Evolutionary conservation across 2,113 vertebrate genomes (phyloP).

Genomic region (Limnothrissa miodon): DNA sequence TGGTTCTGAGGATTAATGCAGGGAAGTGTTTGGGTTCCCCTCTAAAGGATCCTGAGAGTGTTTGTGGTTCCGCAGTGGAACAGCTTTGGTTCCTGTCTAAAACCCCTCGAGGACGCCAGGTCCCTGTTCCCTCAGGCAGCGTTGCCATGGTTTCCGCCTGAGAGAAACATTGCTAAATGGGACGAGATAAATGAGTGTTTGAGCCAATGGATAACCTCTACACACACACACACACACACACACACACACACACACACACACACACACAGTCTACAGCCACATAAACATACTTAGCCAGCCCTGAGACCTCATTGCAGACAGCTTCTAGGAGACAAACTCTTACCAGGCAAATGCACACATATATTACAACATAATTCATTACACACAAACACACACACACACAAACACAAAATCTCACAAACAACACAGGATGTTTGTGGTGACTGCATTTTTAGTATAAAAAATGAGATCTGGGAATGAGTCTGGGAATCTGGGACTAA

Average conservation of each 20-base stretch:
- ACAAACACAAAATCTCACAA: background rate
- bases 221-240: slow-evolving; percentile 8
- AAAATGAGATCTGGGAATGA: no score
- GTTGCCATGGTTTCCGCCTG: slow-evolving; percentile 9
- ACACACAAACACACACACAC: background rate
- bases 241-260: slow-evolving; percentile 6
- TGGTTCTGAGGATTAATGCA: no score
- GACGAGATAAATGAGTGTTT: slow-evolving; percentile 12
- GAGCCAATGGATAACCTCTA: background rate
- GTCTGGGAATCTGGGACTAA: no score
- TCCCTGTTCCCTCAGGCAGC: background rate
- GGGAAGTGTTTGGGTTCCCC: background rate
- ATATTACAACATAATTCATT: background rate
- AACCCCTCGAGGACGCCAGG: background rate
- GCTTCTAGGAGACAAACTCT: background rate
- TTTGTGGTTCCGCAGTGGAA: background rate
- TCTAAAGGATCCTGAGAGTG: background rate
- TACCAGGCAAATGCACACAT: background rate
- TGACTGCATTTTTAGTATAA: no score
- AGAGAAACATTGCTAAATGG: slow-evolving; percentile 14
- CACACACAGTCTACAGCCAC: background rate
- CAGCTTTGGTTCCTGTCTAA: background rate
- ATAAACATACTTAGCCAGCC: background rate
- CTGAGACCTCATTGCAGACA: background rate
- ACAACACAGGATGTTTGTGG: no score